Base-by-base conservation (phyloP, 2,888 invertebrate species). In the Andrena dorsata region DNA sequence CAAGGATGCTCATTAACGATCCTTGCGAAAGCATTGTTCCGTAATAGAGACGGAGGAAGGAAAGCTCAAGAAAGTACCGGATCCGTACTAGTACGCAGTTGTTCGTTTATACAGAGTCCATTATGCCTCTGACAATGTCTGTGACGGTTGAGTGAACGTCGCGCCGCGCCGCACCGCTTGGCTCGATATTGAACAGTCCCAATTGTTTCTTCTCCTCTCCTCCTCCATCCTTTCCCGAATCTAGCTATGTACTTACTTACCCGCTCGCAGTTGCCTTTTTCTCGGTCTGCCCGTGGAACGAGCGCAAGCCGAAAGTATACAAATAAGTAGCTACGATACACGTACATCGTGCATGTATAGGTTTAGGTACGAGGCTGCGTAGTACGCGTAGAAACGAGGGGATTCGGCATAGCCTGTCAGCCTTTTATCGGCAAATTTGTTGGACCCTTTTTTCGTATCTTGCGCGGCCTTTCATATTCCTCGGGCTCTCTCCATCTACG, bases 101-200 rank as follows among this genome's bases (percentile, higher is more conserved):
- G 76, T 72, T 80, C 79, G 83, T 86, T 85, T 81, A 82, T 76
- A 76, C 76, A 64, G 81, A 86, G 79, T 85, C 84, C 80, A 82
- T 88, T 86, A 86, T 82, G 86, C 79, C 74, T 71, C 74, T 65
- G 79, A 72, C 82, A 69, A 82, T 77, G 82, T 82, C 84, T 84
- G 80, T 85, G 87, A 81, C 74, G 85, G 80, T 51, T 63, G 77
- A 76, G 47, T 75, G 71, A 82, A 49, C 83, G 30, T 73, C 35
- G 8, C 60, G 16, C 28, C 35, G 8, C 28, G 2, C 28, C 23
- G 20, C 56, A 13, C 28, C 66, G 49, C 80, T 76, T 82, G 69
- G 56, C 73, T 56, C 77, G 83, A 89, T 89, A 89, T 88, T 77
- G 87, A 85, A 89, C 82, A 85, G 66, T 74, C 82, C 75, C 76